Percentiles rank a stretch among this genome's conserved stretches.
Conservation (phyloP, 2,888 invertebrate genomes). For the Gryllus longicercus region DNA sequence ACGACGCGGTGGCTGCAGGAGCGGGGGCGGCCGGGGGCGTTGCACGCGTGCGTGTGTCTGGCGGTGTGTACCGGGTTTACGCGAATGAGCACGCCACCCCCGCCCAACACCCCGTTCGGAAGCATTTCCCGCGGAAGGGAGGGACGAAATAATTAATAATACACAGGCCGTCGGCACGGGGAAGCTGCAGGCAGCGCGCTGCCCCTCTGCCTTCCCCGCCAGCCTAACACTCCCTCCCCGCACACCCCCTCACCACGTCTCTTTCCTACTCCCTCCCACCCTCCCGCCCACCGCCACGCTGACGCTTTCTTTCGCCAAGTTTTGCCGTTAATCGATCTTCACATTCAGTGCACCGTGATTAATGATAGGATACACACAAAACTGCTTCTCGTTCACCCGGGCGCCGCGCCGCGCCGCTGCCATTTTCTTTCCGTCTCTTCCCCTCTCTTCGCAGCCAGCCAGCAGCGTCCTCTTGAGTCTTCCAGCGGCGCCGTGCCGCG, state of each 20-base stretch:
- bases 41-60: too few species aligned
- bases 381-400: conserved; percentile 1
- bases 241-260: not conserved
- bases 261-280: not conserved
- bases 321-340: conserved; percentile 33
- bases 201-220: not conserved
- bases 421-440: not conserved
- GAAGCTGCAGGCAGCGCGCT: too few species aligned
- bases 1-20: too few species aligned
- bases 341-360: conserved; percentile 34
- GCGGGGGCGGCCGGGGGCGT: too few species aligned
- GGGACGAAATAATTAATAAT: conserved; percentile 27
- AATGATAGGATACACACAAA: conserved; percentile 28
- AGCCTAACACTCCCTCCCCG: not conserved
- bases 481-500: too few species aligned
- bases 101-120: not conserved
- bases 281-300: not conserved
- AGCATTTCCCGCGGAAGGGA: not conserved
- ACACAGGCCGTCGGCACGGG: not conserved
- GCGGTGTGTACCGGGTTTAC: not conserved
- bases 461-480: too few species aligned
- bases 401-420: not conserved
- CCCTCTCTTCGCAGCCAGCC: not conserved
- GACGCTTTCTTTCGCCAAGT: conserved; percentile 23
- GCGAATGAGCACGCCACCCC: not conserved